phyloP scores from a whole-genome alignment of 2,888 invertebrate species.

The Thereva unica region DNA sequence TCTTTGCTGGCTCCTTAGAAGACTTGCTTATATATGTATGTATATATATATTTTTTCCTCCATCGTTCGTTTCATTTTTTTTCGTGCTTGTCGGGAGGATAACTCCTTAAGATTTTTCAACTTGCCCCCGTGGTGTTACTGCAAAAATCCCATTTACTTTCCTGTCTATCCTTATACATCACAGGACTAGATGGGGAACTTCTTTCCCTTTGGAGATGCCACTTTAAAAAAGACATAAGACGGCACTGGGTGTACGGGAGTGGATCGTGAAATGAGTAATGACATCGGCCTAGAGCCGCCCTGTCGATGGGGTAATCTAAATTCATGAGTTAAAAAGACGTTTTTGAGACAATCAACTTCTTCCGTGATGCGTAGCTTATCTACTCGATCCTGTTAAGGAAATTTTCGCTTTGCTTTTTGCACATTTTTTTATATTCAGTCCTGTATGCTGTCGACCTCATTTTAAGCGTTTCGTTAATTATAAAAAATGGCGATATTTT shows the following conservation, averaged over 20 bases:
- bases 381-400: too few relatives aligned
- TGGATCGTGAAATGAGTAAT: background rate
- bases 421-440: background rate
- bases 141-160: constrained; percentile 38
- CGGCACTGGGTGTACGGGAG: background rate
- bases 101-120: constrained; percentile 37
- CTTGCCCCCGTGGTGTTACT: constrained; percentile 35
- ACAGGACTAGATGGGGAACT: constrained; percentile 30
- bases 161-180: constrained; percentile 34
- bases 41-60: constrained; percentile 2
- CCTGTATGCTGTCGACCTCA: too few relatives aligned
- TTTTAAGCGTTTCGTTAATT: too few relatives aligned
- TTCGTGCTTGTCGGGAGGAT: background rate
- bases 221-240: constrained; percentile 11
- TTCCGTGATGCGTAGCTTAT: constrained; percentile 26
- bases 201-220: background rate
- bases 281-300: constrained; percentile 1
- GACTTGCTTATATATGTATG: too few relatives aligned
- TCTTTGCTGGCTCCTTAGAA: constrained; percentile 16
- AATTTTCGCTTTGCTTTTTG: background rate
- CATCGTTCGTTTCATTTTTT: background rate
- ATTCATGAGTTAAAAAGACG: constrained; percentile 34
- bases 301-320: constrained; percentile 27
- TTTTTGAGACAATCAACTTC: constrained; percentile 37
- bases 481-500: too few relatives aligned